A percentile compares a stretch with the other conserved stretches of the same genome.
These are phyloP conservation scores for Villa cingulata DNA, from an alignment of 2,888 invertebrate genomes.

Conservation along the genomic window DNA sequence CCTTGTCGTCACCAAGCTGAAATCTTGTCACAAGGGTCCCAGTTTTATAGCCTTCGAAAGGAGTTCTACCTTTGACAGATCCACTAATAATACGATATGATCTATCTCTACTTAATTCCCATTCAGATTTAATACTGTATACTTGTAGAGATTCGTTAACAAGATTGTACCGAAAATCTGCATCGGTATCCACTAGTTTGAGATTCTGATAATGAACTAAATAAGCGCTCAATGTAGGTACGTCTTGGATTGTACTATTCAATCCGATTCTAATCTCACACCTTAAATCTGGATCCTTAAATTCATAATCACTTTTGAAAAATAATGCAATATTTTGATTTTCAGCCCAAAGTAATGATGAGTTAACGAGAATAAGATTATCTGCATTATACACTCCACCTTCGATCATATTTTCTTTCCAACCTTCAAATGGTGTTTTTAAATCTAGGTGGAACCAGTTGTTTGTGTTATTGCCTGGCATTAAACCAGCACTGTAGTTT, in stretches of 20 bases:
- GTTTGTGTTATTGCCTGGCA: constrained; percentile 35
- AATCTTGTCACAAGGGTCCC: constrained; percentile 56
- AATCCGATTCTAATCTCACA: constrained; percentile 41
- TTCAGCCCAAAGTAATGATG: constrained; percentile 46
- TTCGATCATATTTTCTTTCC: constrained; percentile 41
- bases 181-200: constrained; percentile 38
- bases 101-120: constrained; percentile 46
- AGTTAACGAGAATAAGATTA: constrained; percentile 40
- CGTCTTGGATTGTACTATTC: constrained; percentile 44
- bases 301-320: constrained; percentile 39
- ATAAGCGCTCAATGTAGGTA: constrained; percentile 43
- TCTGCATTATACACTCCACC: constrained; percentile 38
- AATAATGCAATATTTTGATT: constrained; percentile 43
- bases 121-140: constrained; percentile 54
- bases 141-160: constrained; percentile 36
- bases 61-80: constrained; percentile 48
- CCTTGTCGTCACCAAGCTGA: constrained; percentile 46
- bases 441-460: constrained; percentile 37
- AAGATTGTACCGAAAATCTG: constrained; percentile 38
- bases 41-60: constrained; percentile 53
- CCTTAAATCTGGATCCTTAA: constrained; percentile 31
- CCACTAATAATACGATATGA: constrained; percentile 50
- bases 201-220: constrained; percentile 42
- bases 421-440: constrained; percentile 44
- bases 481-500: constrained; percentile 26